A percentile compares a stretch with the other conserved stretches of the same genome.
Conservation (phyloP, 2,113 vertebrate species). For the Paralichthys olivaceus region DNA sequence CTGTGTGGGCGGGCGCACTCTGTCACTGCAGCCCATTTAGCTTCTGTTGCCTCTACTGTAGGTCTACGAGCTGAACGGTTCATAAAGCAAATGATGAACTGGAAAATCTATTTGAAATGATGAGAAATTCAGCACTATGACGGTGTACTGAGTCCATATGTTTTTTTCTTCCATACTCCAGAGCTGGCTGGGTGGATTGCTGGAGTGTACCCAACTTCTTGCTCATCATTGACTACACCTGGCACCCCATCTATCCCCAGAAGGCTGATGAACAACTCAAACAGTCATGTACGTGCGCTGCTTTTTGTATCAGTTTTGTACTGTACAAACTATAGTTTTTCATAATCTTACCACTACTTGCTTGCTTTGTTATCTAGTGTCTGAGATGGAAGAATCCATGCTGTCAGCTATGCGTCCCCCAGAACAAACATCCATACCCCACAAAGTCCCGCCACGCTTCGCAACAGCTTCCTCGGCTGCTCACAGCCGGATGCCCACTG, state of each 20-base stretch:
- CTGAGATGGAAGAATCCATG: conserved; percentile 96
- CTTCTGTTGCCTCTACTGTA: conserved; percentile 8
- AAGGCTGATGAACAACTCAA: conserved; percentile 96
- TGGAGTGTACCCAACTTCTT: conserved; percentile 95
- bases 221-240: conserved; percentile 96
- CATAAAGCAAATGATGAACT: conserved; percentile 61
- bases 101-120: conserved; percentile 51
- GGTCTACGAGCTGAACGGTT: conserved; percentile 40
- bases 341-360: background rate
- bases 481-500: conserved; percentile 80
- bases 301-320: background rate
- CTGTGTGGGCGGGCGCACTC: conserved; percentile 34
- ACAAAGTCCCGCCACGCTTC: conserved; percentile 71
- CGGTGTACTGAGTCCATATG: conserved; percentile 15
- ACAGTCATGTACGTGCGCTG: conserved; percentile 88
- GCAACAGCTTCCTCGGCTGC: conserved; percentile 59
- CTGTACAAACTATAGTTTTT: background rate
- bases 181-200: conserved; percentile 97
- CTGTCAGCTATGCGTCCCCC: conserved; percentile 90
- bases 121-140: conserved; percentile 35
- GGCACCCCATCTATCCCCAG: conserved; percentile 98
- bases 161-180: conserved; percentile 63
- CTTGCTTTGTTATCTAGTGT: conserved; percentile 81
- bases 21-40: conserved; percentile 47
- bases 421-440: conserved; percentile 83